Conservation (phyloP, 2,113 vertebrate genomes). For the Chascanopsetta lugubris region DNA sequence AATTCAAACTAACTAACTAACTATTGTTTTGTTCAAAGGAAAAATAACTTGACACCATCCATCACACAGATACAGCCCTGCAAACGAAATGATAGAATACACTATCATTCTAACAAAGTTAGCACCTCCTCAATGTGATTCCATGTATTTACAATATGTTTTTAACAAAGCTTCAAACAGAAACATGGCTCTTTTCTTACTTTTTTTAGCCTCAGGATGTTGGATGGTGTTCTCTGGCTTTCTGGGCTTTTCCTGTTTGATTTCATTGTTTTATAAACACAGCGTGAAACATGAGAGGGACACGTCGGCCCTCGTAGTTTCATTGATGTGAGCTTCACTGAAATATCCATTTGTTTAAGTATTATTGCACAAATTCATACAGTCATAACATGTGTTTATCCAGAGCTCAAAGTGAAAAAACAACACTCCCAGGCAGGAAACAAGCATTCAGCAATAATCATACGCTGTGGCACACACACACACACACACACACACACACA, state of each 20-base stretch:
- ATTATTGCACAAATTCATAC: not conserved
- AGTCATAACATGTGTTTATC: conserved; percentile 17
- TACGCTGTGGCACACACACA: conserved; percentile 35
- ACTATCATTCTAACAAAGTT: not conserved
- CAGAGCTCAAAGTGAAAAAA: conserved; percentile 49
- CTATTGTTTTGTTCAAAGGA: too few species aligned
- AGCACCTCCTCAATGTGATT: not conserved
- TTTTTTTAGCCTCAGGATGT: conserved; percentile 14
- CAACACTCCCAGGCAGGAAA: conserved; percentile 56
- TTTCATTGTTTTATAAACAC: conserved; percentile 32
- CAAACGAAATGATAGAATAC: not conserved
- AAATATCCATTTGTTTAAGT: conserved; percentile 10
- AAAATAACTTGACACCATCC: not conserved
- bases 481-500: conserved; percentile 13
- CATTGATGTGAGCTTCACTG: not conserved
- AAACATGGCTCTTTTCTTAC: conserved; percentile 8
- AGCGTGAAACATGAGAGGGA: conserved; percentile 18
- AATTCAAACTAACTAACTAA: too few species aligned
- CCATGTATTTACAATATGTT: not conserved
- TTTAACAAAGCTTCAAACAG: conserved; percentile 5
- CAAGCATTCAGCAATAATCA: conserved; percentile 63
- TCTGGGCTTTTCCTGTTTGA: conserved; percentile 12
- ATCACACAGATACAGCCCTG: not conserved
- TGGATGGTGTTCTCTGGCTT: conserved; percentile 10
- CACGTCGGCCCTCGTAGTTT: not conserved